Base-by-base conservation (phyloP, 2,888 invertebrate species). In the Teinopalpus imperialis region DNA sequence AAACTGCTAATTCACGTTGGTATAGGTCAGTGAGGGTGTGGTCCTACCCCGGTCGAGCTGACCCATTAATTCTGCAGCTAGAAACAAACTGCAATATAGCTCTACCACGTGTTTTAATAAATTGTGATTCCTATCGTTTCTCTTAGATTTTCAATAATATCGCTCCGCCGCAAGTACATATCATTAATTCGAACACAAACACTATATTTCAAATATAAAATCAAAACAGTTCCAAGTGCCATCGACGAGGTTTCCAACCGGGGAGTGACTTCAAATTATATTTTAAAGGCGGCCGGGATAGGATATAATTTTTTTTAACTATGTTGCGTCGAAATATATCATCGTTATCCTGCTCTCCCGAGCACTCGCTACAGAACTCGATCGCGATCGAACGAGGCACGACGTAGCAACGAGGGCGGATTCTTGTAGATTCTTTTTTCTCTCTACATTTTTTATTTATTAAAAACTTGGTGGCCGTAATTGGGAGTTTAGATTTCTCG, bases 341-440 rank as follows among this genome's bases (percentile, higher is more conserved):
- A 10, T 35, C 21, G 12, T 30, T 30, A 30, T 30, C n/a, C 30
- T 13, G 13, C 30, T 36, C 29, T 26, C 14, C 8, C 40, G 27
- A 13, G 45, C 35, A 23, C 34, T 16, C 14, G 13, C 30, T 12
- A 12, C 7, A 34, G 3, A 20, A 39, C 32, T 35, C 20, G 43
- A 45, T 27, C 10, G 43, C 18, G 27, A 51, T 47, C 50, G 54
- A 65, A 63, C 59, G 62, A 52, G 57, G 52, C 61, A 40, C 36
- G 21, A 36, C 16, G 16, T 4, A 42, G 46, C 56, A 47, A 49
- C 52, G 50, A n/a, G n/a, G n/a, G n/a, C n/a, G 51, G 50, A 57
- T 54, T 53, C 49, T 48, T 42, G 52, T 21, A 49, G 54, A 57
- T 46, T 55, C 52, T 50, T 49, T 51, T 52, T 42, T 53, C 53